These are phyloP conservation scores for Adineta ricciae DNA, from an alignment of 2,888 invertebrate species.

Conservation along the genomic window DNA sequence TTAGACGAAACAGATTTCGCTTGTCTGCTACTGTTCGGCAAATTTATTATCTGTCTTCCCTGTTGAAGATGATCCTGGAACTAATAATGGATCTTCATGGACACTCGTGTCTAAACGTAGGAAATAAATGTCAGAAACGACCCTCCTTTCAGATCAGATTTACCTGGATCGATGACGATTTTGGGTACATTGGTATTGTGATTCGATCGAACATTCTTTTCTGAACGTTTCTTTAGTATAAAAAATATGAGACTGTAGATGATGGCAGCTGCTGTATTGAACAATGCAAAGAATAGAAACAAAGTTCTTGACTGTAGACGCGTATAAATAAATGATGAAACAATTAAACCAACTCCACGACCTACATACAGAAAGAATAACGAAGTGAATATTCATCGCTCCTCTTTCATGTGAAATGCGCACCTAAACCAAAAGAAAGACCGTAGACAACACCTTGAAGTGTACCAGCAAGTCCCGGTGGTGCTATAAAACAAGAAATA, in stretches of 20 bases:
- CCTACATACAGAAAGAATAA: neutral
- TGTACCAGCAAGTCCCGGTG: neutral
- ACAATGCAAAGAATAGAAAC: neutral
- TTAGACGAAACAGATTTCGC: neutral
- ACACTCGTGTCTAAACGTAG: neutral
- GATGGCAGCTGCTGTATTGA: neutral
- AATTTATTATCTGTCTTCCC: neutral
- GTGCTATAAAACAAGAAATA: neutral
- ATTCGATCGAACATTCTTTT: neutral
- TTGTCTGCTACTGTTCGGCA: neutral
- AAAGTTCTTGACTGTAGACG: neutral
- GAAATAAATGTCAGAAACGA: no score
- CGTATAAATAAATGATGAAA: neutral
- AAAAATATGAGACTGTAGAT: neutral
- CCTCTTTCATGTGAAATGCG: neutral
- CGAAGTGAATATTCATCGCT: no score
- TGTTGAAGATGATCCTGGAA: neutral
- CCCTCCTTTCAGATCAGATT: no score
- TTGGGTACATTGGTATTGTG: neutral
- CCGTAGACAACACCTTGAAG: conserved; percentile 4
- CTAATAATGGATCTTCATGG: neutral
- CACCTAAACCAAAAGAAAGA: neutral
- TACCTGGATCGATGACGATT: neutral
- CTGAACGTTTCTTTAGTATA: neutral
- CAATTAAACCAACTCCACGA: neutral